Evolutionary conservation across 2,797 vertebrate species (phyloP).

Genomic region (Myoxocephalus aenaeus): DNA sequence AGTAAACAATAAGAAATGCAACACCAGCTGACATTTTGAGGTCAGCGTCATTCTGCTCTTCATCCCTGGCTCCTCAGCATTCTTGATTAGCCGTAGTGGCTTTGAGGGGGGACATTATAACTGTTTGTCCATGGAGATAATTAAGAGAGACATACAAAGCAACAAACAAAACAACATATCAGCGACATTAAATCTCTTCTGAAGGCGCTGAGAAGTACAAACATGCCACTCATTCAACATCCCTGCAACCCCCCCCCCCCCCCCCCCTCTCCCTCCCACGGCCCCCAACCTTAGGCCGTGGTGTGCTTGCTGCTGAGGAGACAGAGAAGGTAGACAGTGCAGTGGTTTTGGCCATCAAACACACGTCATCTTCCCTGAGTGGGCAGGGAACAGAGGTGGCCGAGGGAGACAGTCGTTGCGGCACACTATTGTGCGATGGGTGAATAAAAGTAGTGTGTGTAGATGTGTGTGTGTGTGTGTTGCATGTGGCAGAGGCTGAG

Average conservation of each 20-base stretch:
- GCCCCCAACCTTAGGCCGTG: conserved; percentile 33
- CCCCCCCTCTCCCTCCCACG: background rate
- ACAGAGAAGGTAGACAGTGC: conserved; percentile 68
- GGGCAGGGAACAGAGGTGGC: conserved; percentile 76
- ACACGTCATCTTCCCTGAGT: conserved; percentile 77
- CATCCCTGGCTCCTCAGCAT: conserved; percentile 74
- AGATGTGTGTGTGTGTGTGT: conserved; percentile 47
- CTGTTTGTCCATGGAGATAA: conserved; percentile 72
- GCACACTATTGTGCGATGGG: conserved; percentile 66
- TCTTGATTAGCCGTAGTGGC: conserved; percentile 77
- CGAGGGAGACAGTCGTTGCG: conserved; percentile 75
- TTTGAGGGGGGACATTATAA: conserved; percentile 65
- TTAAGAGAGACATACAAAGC: conserved; percentile 70
- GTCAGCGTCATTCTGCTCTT: conserved; percentile 80
- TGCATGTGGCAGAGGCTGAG: conserved; percentile 56
- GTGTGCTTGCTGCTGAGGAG: conserved; percentile 60
- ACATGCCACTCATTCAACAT: conserved; percentile 64
- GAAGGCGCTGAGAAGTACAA: conserved; percentile 73
- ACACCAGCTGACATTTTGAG: conserved; percentile 85
- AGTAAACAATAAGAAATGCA: conserved; percentile 79
- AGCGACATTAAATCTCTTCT: conserved; percentile 68
- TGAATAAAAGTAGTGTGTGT: conserved; percentile 53
- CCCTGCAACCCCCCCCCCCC: background rate
- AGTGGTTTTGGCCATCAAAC: conserved; percentile 81
- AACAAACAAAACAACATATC: conserved; percentile 81